These are phyloP conservation scores for Tyria jacobaeae DNA, from an alignment of 2,888 invertebrate genomes.

Conservation along the genomic window DNA sequence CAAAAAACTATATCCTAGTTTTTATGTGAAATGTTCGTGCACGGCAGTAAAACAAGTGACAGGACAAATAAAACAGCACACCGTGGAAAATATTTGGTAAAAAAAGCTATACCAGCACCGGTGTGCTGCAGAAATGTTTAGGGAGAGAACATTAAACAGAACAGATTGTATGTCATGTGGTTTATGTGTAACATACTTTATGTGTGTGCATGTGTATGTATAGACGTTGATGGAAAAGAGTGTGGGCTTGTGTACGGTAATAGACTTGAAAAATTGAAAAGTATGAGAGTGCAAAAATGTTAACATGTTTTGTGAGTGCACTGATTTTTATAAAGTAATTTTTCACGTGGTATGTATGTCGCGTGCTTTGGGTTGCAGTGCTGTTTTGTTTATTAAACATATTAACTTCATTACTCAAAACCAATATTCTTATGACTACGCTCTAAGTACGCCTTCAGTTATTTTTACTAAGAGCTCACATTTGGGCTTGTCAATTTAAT, in stretches of 20 bases:
- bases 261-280: slow-evolving; percentile 14
- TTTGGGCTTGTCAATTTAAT: too few relatives aligned
- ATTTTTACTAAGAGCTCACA: too few relatives aligned
- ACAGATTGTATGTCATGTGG: slow-evolving; percentile 2
- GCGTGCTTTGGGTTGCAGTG: background rate
- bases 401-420: background rate
- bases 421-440: too few relatives aligned
- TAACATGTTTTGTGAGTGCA: slow-evolving; percentile 8
- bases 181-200: slow-evolving; percentile 3
- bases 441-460: too few relatives aligned
- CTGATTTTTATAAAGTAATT: slow-evolving; percentile 10
- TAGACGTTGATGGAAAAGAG: background rate
- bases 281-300: slow-evolving; percentile 12
- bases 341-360: slow-evolving; percentile 3
- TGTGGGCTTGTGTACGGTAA: background rate
- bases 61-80: slow-evolving; percentile 35
- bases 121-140: slow-evolving; percentile 25
- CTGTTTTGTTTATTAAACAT: background rate
- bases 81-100: slow-evolving; percentile 38
- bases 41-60: slow-evolving; percentile 44
- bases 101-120: slow-evolving; percentile 26
- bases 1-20: slow-evolving; percentile 36
- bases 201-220: background rate
- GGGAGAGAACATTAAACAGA: slow-evolving; percentile 20
- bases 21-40: slow-evolving; percentile 42